Evolutionary conservation across 2,113 vertebrate genomes (phyloP).

Genomic region (Pteronura brasiliensis): DNA sequence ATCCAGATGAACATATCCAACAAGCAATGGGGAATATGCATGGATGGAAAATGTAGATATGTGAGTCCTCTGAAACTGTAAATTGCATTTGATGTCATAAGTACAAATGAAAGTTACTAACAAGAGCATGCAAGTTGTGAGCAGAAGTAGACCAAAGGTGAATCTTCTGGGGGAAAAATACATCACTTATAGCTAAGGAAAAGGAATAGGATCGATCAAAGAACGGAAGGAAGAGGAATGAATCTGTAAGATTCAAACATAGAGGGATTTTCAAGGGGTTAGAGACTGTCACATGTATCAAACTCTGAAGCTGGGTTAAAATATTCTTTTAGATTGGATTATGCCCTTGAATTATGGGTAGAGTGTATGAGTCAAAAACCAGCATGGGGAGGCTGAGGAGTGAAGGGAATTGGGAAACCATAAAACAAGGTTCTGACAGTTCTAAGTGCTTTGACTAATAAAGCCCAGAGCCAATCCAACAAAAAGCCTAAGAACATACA

Average conservation of each 20-base stretch:
- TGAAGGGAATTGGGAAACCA: neutral
- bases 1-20: neutral
- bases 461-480: neutral
- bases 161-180: neutral
- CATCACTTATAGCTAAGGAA: neutral
- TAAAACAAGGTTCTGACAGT: neutral
- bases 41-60: neutral
- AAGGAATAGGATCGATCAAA: neutral
- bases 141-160: neutral
- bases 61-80: neutral
- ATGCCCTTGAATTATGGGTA: neutral
- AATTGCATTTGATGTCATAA: neutral
- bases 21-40: neutral
- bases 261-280: neutral
- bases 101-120: neutral
- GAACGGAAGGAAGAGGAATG: neutral
- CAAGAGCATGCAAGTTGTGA: neutral
- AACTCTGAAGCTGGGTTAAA: neutral
- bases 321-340: neutral
- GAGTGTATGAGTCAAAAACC: neutral
- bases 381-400: neutral
- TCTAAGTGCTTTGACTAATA: neutral
- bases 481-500: neutral
- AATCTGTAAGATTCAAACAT: neutral
- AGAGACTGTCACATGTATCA: neutral